Conservation (phyloP, 2,113 vertebrate genomes). For the Sigmodon hispidus region DNA sequence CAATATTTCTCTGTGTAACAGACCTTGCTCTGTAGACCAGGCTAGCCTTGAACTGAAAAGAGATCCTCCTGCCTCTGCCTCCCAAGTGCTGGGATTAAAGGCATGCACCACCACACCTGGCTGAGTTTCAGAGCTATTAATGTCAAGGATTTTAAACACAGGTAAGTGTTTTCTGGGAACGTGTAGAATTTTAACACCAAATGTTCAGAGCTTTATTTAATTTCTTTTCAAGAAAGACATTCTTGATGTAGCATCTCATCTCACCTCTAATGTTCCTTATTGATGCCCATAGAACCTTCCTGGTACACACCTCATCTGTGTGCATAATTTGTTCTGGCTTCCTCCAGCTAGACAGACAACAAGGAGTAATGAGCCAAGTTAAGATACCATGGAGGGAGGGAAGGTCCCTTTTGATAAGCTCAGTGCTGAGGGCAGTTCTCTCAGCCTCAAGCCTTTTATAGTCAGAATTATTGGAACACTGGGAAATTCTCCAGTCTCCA, state of each 20-base stretch:
- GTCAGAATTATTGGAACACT: neutral
- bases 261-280: neutral
- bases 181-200: neutral
- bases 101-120: neutral
- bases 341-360: neutral
- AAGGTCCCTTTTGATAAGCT: neutral
- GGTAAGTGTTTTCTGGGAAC: neutral
- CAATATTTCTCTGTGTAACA: too few relatives aligned
- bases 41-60: too few relatives aligned
- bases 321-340: neutral
- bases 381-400: neutral
- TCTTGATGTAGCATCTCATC: neutral
- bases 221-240: neutral
- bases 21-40: too few relatives aligned
- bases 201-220: constrained; percentile 23
- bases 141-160: constrained; percentile 13
- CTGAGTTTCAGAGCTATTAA: neutral
- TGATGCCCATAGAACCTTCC: too few relatives aligned
- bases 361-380: neutral
- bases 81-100: too few relatives aligned
- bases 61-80: too few relatives aligned
- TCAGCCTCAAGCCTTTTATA: neutral
- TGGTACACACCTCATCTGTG: neutral
- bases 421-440: neutral
- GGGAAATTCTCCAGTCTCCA: neutral